Evolutionary conservation across 2,797 vertebrate genomes (phyloP).

Genomic region (Mormyrops boulengeri): DNA sequence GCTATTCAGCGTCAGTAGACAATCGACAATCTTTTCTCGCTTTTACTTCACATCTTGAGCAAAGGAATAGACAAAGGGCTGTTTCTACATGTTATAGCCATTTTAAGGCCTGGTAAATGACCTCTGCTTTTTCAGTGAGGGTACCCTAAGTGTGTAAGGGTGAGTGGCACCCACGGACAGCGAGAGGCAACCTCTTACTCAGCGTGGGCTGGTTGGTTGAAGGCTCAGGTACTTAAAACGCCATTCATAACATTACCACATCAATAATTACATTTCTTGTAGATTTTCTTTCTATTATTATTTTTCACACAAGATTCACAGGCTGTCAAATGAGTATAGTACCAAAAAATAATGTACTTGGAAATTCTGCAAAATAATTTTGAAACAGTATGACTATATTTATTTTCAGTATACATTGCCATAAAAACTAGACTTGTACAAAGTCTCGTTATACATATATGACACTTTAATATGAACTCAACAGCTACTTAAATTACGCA

Average conservation of each 20-base stretch:
- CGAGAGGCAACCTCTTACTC: background rate
- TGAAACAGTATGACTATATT: background rate
- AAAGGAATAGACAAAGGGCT: background rate
- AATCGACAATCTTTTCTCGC: background rate
- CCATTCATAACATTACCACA: background rate
- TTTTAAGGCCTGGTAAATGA: conserved; percentile 15
- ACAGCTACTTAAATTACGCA: background rate
- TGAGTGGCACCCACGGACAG: background rate
- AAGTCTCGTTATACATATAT: background rate
- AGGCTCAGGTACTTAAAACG: background rate
- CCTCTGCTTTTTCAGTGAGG: conserved; percentile 16
- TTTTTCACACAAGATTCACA: background rate
- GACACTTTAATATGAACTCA: background rate
- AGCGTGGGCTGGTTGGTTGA: background rate
- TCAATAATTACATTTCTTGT: background rate
- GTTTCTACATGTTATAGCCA: background rate
- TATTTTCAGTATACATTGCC: background rate
- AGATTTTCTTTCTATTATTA: background rate
- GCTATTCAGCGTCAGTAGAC: conserved; percentile 2
- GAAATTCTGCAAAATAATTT: background rate
- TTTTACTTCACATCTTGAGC: background rate
- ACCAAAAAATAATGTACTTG: background rate
- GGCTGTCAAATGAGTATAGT: background rate
- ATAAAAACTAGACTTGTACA: background rate
- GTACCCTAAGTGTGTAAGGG: background rate